These are phyloP conservation scores for Antennarius maculatus DNA, from an alignment of 2,797 vertebrate genomes.

Conservation along the genomic window DNA sequence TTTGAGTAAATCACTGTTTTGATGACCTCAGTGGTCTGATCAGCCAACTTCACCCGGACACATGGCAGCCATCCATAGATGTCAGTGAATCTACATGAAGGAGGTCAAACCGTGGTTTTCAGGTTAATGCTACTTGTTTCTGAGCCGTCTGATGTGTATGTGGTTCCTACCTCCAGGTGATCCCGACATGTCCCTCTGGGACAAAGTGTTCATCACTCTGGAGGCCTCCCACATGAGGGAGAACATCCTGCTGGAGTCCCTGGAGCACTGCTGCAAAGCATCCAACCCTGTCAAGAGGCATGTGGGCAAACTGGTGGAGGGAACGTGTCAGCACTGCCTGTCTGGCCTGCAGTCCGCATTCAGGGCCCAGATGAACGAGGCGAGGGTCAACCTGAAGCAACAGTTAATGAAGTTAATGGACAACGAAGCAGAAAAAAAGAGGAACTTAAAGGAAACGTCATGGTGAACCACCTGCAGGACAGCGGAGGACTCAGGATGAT, in stretches of 20 bases:
- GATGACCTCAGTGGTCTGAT: too few relatives aligned
- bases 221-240: constrained; percentile 80
- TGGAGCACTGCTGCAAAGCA: constrained; percentile 52
- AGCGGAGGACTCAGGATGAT: background rate
- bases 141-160: too few relatives aligned
- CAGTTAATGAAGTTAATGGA: constrained; percentile 49
- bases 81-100: too few relatives aligned
- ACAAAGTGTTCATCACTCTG: constrained; percentile 74
- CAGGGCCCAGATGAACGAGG: constrained; percentile 44
- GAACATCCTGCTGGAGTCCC: constrained; percentile 71
- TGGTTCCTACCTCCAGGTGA: too few relatives aligned
- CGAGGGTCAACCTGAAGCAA: constrained; percentile 34
- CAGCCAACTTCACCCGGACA: too few relatives aligned
- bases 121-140: too few relatives aligned
- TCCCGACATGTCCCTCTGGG: constrained; percentile 67
- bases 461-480: constrained; percentile 51
- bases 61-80: too few relatives aligned
- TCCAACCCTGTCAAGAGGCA: constrained; percentile 45
- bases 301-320: constrained; percentile 51
- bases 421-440: constrained; percentile 55
- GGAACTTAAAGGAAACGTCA: constrained; percentile 45
- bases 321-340: constrained; percentile 47
- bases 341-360: constrained; percentile 52
- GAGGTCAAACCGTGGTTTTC: too few relatives aligned
- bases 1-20: too few relatives aligned